Evolutionary conservation across 1,140 invertebrate genomes (phyloP), one percentile per base, ranked within the genome.

Genomic region (Drosophila pectinifera): DNA sequence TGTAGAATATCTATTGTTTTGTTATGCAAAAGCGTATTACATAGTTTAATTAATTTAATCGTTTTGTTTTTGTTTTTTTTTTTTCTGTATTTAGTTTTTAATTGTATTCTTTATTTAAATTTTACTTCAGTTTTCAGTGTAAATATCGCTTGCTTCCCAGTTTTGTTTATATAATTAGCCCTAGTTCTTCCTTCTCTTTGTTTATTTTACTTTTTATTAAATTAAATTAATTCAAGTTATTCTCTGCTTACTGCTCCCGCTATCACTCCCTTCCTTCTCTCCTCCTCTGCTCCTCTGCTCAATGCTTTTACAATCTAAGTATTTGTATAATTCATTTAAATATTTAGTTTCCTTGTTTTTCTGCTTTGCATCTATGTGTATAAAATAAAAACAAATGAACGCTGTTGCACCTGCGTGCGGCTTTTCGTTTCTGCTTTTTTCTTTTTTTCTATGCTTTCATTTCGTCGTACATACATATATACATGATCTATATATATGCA

Each of bases 281-380:
- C 31, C 14, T n/a, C 22, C 22, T 16, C n/a, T 11, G 6, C 14
- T 24, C 3, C 4, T 5, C 7, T 16, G 5, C 13, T 53, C 61
- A 58, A 20, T 56, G 41, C 22, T 3, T 24, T 34, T 70, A 70
- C 13, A 24, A 48, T 56, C 67, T 70, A 70, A 69, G 41, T 68
- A 56, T 63, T 89, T 88, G 86, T 86, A 91, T 82, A 88, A 86
- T 90, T 91, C 63, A 79, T 91, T 81, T 88, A 91, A 76, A 77
- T 89, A 82, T 89, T 90, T 64, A 78, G 58, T 90, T 74, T 79
- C 36, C 63, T 74, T 80, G 68, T 70, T 85, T 70, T 85, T 82
- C 70, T 42, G 63, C 38, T 78, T 78, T 78, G 65, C 63, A 73
- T 53, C 34, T 85, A 82, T 63, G 24, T 57, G 38, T 53, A 74